Evolutionary conservation across 2,113 vertebrate species (phyloP).

Genomic region (Ornithorhynchus anatinus): DNA sequence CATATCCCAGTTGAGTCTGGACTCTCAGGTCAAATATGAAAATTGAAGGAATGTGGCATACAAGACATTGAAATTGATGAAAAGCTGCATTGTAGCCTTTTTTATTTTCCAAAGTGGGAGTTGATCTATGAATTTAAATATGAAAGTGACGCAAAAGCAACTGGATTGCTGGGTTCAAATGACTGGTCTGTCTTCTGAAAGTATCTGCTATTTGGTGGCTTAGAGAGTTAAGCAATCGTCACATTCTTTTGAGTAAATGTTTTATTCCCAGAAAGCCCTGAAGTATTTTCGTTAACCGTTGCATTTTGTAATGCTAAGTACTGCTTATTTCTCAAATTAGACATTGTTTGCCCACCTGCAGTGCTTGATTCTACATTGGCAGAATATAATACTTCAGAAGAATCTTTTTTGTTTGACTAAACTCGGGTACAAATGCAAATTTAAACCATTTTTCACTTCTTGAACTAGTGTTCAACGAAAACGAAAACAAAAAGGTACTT

Average conservation of each 20-base stretch:
- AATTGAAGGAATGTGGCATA: conserved; percentile 47
- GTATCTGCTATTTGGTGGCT: conserved; percentile 10
- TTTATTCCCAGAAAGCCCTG: background rate
- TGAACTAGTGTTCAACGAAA: too few relatives aligned
- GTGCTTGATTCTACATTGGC: background rate
- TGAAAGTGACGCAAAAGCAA: conserved; percentile 29
- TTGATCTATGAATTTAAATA: conserved; percentile 53
- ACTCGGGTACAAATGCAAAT: too few relatives aligned
- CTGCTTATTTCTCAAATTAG: background rate
- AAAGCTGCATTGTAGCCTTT: conserved; percentile 54
- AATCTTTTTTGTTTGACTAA: too few relatives aligned
- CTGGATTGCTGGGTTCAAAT: conserved; percentile 27
- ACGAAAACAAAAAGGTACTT: too few relatives aligned
- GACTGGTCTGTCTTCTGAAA: conserved; percentile 15
- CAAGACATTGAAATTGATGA: conserved; percentile 56
- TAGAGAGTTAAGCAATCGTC: background rate
- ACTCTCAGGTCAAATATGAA: conserved; percentile 68
- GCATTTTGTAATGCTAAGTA: background rate
- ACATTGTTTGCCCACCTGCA: background rate
- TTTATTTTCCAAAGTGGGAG: background rate
- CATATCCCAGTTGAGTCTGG: conserved; percentile 63
- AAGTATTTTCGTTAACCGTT: background rate
- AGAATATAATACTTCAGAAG: too few relatives aligned
- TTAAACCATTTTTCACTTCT: too few relatives aligned
- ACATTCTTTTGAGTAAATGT: background rate